Base-by-base conservation (phyloP, 2,888 invertebrate species). In the Apotomis turbidana region DNA sequence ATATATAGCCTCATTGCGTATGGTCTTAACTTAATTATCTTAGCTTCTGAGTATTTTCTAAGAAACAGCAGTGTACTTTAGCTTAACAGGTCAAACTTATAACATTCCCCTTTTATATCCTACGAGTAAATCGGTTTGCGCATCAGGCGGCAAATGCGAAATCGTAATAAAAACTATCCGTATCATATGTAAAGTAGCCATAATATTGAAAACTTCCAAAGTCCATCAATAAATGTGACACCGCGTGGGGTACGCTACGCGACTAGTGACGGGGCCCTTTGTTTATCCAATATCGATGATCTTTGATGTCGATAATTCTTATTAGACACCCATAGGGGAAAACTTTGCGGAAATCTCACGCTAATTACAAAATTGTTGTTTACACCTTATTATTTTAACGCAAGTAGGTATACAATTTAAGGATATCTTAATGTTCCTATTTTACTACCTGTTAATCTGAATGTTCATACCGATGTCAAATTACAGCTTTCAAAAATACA, bases 151-250 rank as follows among this genome's bases (percentile, higher is more conserved):
- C 92, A 93, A 93, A 93, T 93, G 93, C 87, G 89, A 93, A 92
- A 91, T 92, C 88, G 93, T 93, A 93, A 93, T 93, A 93, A 93
- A 77, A 93, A 91, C 88, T 90, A 88, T 88, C 88, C 88, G 82
- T 85, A 86, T 86, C 84, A 88, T 90, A 93, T 93, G 93, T 93
- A 93, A 93, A 93, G 90, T 90, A 92, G 89, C 90, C 88, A 92
- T 93, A 91, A 93, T 91, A 91, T 90, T 93, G 93, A 91, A 93
- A 93, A 93, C 87, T 93, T 91, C 90, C 89, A 91, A 92, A 92
- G 90, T 90, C 91, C 93, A 92, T 92, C 93, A 93, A 93, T 93
- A 93, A 93, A 90, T 89, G 90, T 89, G 88, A 80, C 87, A 86
- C 85, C 85, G 89, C 85, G 85, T 87, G 87, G 92, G 70, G 71